Percentiles rank a stretch among this genome's conserved stretches.
phyloP scores from a whole-genome alignment of 2,113 vertebrate species.

The Eidolon helvum region DNA sequence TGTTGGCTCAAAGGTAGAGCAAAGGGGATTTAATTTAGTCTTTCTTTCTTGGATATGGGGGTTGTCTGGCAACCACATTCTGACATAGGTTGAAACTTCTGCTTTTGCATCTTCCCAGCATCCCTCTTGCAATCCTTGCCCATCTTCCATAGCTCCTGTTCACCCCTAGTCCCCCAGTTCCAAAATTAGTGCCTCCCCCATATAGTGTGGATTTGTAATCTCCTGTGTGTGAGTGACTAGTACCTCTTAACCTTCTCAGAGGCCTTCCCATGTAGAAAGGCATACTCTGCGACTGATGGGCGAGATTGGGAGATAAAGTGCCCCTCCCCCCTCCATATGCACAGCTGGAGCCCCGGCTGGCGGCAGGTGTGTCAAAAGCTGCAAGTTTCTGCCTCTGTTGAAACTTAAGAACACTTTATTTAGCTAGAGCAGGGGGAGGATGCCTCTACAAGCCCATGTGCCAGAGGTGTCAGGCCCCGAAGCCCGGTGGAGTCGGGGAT shows the following conservation, averaged over 20 bases:
- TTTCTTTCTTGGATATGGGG: not conserved
- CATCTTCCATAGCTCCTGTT: not conserved
- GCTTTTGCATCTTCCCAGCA: not conserved
- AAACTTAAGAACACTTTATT: constrained; percentile 47
- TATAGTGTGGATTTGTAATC: not conserved
- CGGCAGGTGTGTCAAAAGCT: constrained; percentile 30
- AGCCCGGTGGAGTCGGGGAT: not conserved
- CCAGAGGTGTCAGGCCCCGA: not conserved
- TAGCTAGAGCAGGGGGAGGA: not conserved
- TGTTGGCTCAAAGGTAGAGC: not conserved
- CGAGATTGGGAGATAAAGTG: not conserved
- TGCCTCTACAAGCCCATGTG: not conserved
- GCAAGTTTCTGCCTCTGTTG: constrained; percentile 16
- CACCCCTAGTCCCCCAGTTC: not conserved
- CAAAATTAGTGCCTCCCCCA: not conserved
- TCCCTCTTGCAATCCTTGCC: not conserved
- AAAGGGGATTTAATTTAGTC: not conserved
- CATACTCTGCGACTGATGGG: not conserved
- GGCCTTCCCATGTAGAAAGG: not conserved
- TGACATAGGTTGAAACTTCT: not conserved
- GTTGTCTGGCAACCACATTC: not conserved
- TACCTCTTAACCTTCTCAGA: not conserved
- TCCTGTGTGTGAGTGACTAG: not conserved
- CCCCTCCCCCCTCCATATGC: accelerated
- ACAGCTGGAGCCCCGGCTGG: not conserved